Base-by-base conservation (phyloP, 1,140 invertebrate genomes). In the Zeugodacus cucurbitae region DNA sequence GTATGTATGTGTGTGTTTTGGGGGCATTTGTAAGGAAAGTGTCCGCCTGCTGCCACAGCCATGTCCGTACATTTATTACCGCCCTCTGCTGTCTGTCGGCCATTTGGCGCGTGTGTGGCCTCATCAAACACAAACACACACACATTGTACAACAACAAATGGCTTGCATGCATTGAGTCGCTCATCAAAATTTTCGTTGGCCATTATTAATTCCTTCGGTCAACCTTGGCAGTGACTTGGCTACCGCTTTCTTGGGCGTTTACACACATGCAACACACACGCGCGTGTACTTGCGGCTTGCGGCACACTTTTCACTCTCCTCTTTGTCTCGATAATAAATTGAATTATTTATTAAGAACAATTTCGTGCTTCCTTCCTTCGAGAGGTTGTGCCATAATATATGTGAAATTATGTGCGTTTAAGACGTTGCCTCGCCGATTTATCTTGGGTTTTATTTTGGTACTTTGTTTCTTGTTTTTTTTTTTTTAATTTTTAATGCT, bases 281-380 rank as follows among this genome's bases (percentile, higher is more conserved):
- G n/a, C 41, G 44, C 4, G 74, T 10, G 48, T 4, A 29, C n/a
- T 14, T 64, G 29, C 26, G 26, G 74, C 74, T 20, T 54, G 74
- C 41, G 74, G 74, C 74, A 54, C 37, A 82, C 74, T 54, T 82
- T 82, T 82, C 74, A 82, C 74, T 82, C 74, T 82, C 41, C 41
- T 82, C 74, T 82, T 54, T 82, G 74, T 54, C 41, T 41, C 44
- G 74, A 20, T 82, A n/a, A 82, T 82, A 82, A 54, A 82, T 82
- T 82, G 74, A 82, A 82, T 82, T 82, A 82, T 82, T 82, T 82
- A 82, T 82, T 82, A 82, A 82, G 74, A 82, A 82, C 74, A 82
- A 74, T 82, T 82, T 82, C 74, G 26, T 44, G 41, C 41, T 48
- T 54, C 74, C 74, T 82, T 32, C 32, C 64, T 70, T 37, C 37